Conservation (phyloP, 2,888 invertebrate genomes). For the Drosophila algonquin region DNA sequence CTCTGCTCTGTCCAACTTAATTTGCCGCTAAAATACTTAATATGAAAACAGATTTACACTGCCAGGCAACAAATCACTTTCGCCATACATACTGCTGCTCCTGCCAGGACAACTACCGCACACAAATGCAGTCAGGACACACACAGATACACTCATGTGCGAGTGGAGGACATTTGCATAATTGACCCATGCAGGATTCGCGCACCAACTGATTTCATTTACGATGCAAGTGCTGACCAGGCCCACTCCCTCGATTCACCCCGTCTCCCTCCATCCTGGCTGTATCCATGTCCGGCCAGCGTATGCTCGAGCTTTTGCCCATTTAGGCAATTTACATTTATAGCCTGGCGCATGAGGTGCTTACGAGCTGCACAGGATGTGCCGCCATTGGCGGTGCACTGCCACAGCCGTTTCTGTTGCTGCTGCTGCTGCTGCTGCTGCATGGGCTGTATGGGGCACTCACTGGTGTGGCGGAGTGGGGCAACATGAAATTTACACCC, state of each 20-base stretch:
- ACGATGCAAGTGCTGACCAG: constrained; percentile 56
- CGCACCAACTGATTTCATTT: constrained; percentile 81
- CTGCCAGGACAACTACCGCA: constrained; percentile 23
- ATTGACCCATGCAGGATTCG: constrained; percentile 83
- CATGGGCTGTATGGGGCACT: neutral
- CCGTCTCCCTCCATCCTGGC: neutral
- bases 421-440: too few species aligned
- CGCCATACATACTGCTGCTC: constrained; percentile 62
- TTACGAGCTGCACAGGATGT: constrained; percentile 79
- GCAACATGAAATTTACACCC: constrained; percentile 74
- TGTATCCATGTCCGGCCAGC: constrained; percentile 61
- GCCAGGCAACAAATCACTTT: constrained; percentile 77
- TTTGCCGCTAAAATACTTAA: constrained; percentile 76
- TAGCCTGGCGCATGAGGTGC: constrained; percentile 80
- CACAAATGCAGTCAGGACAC: constrained; percentile 17
- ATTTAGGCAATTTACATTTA: constrained; percentile 81
- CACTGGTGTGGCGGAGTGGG: constrained; percentile 4
- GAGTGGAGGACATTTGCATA: constrained; percentile 79
- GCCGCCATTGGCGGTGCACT: constrained; percentile 60
- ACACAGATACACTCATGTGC: constrained; percentile 32
- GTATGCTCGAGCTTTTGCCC: constrained; percentile 79
- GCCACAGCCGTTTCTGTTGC: neutral
- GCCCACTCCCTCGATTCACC: neutral
- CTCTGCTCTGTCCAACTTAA: constrained; percentile 64
- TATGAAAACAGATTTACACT: constrained; percentile 77